Base-by-base conservation (phyloP, 2,113 vertebrate genomes). In the Mionectes macconnelli region DNA sequence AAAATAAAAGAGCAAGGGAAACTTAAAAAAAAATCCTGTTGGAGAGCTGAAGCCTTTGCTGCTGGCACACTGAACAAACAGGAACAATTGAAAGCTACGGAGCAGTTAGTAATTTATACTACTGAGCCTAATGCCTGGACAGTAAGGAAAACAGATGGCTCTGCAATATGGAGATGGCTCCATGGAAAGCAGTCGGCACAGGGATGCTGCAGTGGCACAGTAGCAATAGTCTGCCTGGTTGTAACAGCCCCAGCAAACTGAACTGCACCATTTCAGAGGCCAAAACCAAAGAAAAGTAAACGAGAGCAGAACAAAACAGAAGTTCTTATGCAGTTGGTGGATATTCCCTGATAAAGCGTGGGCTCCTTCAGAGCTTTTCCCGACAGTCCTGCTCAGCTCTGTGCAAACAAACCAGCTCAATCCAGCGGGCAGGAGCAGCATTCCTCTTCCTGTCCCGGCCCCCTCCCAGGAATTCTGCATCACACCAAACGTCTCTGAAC, bases 91-190 rank as follows among this genome's bases (percentile, higher is more conserved):
- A 97, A 97, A 95, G 77, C 92, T 85, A 69, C 0, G 3, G 85
- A 89, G 87, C 45, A 40, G 50, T 18, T 40, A 83, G 86, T 77
- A 85, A 95, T 74, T 95, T 93, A 30, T 78, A 91, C 70, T 60
- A 94, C 39, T 39, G 82, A 97, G 84, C 60, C 90, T 76, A 88
- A 49, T 50, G 88, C 93, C 87, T 93, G 96, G 97, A 70, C 69
- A 96, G 92, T 64, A 72, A 92, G 60, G 84, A 73, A 81, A 94
- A 94, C 96, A 97, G 97, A 97, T 96, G 97, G 97, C 84, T 85
- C 67, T 93, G 92, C 96, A 87, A 96, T 77, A 81, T 39, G 94
- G 96, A 97, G 95, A 94, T 55, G 80, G 79, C 89, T 75, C 77
- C 55, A 42, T 4, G 73, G 70, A 92, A 96, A 88, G 94, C 76